A percentile compares a stretch with the other conserved stretches of the same genome.
Evolutionary conservation across 2,888 invertebrate genomes (phyloP).

Genomic region (Quadroppia sp.): DNA sequence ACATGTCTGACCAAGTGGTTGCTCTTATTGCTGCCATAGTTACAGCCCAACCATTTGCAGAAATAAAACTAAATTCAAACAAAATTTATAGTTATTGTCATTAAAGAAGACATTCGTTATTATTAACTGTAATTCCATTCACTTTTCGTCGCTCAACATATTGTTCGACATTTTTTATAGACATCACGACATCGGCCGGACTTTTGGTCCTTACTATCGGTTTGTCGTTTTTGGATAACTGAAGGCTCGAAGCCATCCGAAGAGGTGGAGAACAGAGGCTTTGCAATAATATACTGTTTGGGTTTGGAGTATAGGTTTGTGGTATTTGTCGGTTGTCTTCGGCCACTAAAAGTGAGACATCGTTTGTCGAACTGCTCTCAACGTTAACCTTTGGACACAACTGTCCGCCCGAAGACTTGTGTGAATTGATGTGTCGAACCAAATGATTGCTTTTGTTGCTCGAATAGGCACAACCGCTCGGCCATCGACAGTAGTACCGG

Average conservation of each 20-base stretch:
- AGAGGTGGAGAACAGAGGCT: conserved; percentile 16
- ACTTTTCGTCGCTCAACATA: conserved; percentile 32
- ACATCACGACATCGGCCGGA: conserved; percentile 19
- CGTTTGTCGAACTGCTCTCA: not conserved
- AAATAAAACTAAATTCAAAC: not conserved
- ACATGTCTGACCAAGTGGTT: conserved; percentile 30
- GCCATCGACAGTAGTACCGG: conserved; percentile 24
- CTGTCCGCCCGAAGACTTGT: not conserved
- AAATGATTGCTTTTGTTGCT: conserved; percentile 29
- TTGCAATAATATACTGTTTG: not conserved
- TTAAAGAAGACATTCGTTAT: too few relatives aligned
- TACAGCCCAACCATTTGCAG: conserved; percentile 24
- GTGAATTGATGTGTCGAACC: conserved; percentile 11
- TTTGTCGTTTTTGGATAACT: not conserved
- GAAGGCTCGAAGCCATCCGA: not conserved
- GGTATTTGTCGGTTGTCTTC: not conserved
- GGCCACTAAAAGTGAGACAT: not conserved
- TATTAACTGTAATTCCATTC: conserved; percentile 17
- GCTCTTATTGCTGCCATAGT: conserved; percentile 12
- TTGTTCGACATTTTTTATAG: conserved; percentile 25
- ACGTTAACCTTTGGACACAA: not conserved
- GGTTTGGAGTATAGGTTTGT: conserved; percentile 1
- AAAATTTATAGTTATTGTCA: too few relatives aligned
- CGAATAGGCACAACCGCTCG: conserved; percentile 1
- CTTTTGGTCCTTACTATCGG: not conserved